These are phyloP conservation scores for Ochotona princeps DNA, from an alignment of 2,113 vertebrate species.

Conservation along the genomic window DNA sequence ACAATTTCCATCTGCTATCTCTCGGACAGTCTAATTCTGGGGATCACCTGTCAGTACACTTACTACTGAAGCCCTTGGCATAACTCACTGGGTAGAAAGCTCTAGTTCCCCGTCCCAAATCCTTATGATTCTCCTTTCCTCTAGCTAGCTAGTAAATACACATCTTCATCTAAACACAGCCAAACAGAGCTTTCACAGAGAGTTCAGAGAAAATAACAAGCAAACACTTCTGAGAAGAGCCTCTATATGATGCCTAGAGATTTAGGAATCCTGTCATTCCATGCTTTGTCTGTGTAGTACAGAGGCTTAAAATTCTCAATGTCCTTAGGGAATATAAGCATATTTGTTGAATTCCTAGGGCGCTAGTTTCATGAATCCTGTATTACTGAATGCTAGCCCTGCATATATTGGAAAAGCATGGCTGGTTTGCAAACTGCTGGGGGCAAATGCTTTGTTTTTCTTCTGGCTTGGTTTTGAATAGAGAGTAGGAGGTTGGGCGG, in stretches of 20 bases:
- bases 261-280: not conserved
- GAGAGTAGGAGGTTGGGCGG: conserved; percentile 77
- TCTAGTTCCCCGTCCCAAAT: not conserved
- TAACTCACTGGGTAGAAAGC: not conserved
- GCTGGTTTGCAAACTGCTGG: conserved; percentile 70
- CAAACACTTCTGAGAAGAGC: conserved; percentile 12
- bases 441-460: conserved; percentile 79
- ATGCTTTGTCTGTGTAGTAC: conserved; percentile 24
- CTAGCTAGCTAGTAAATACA: conserved; percentile 26
- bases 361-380: conserved; percentile 60
- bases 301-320: conserved; percentile 48
- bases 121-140: not conserved
- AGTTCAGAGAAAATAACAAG: not conserved
- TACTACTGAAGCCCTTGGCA: not conserved
- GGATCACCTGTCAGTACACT: not conserved
- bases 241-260: conserved; percentile 46
- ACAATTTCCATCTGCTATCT: not conserved
- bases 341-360: conserved; percentile 54
- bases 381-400: conserved; percentile 62
- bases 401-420: conserved; percentile 70
- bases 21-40: not conserved
- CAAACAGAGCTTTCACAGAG: not conserved
- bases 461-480: conserved; percentile 73
- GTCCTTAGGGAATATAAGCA: conserved; percentile 31
- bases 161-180: conserved; percentile 7